Evolutionary conservation across 2,888 invertebrate genomes (phyloP), one percentile per base, ranked within the genome.

Genomic region (Odontothrips loti): DNA sequence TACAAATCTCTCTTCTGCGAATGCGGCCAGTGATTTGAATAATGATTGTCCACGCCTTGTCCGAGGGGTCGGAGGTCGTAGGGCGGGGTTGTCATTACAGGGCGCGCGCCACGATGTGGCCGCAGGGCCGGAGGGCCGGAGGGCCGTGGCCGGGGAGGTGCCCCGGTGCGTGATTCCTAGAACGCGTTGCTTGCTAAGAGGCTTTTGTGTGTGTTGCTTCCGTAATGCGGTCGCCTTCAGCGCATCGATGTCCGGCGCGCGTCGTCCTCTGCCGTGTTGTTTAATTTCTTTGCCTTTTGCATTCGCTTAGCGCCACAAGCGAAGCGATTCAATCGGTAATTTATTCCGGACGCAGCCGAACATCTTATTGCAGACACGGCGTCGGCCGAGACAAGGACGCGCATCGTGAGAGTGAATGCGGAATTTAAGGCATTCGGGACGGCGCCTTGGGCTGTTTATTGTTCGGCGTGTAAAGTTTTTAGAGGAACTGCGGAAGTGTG

Each of bases 261-360:
- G 34, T 43, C 34, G 34, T 43, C 34, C 34, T 43, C 34, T 43
- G 34, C 34, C 34, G 34, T 43, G 12, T 27, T 1, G 27, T 75
- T 75, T 75, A 75, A 75, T 75, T 75, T 75, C 68, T 75, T 75
- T 23, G 68, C 68, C 27, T 75, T 75, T 75, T 75, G 68, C 68
- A 75, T 75, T 75, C 27, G 27, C 68, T 75, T 75, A 75, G 68
- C 68, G 68, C 68, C 68, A 75, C 68, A 27, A 75, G 68, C 68
- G 68, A 43, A 75, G 68, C 68, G 68, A 75, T 75, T 75, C 68
- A 75, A 75, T 75, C 68, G 68, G 68, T 75, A 75, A 75, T 75
- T 23, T 75, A 75, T 75, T 23, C 34, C 68, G 23, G 68, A 75
- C n/a, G 68, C 34, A 75, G 68, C 27, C 23, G 10, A 75, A 75